Percentiles rank a stretch among this genome's conserved stretches.
These are phyloP conservation scores for Oncorhynchus masou DNA, from an alignment of 2,113 vertebrate species.

Conservation along the genomic window DNA sequence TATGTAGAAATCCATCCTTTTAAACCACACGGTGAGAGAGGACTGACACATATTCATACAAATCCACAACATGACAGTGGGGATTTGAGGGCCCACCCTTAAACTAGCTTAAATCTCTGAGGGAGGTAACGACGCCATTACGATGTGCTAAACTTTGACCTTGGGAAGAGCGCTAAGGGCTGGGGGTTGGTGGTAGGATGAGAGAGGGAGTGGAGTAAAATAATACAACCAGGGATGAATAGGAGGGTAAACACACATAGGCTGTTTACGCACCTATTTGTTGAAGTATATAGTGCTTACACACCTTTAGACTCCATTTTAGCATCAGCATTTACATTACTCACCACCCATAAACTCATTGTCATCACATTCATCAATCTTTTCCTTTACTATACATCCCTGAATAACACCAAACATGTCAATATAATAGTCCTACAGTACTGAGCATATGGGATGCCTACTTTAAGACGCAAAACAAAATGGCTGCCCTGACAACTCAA, in stretches of 20 bases:
- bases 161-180: background rate
- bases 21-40: background rate
- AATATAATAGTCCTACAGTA: too few relatives aligned
- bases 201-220: slow-evolving; percentile 26
- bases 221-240: too few relatives aligned
- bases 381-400: background rate
- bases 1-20: background rate
- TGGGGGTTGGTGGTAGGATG: background rate
- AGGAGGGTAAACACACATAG: too few relatives aligned
- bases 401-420: too few relatives aligned
- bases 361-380: background rate
- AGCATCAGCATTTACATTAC: too few relatives aligned
- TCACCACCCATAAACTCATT: too few relatives aligned
- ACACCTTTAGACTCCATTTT: too few relatives aligned
- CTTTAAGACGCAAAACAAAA: slow-evolving; percentile 45
- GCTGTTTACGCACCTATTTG: too few relatives aligned
- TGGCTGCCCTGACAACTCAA: slow-evolving; percentile 56
- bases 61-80: too few relatives aligned
- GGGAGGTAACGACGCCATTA: background rate
- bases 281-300: too few relatives aligned
- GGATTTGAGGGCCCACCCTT: slow-evolving; percentile 6
- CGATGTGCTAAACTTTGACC: slow-evolving; percentile 8
- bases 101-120: slow-evolving; percentile 13
- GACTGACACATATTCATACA: slow-evolving; percentile 3
- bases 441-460: too few relatives aligned